A percentile compares a stretch with the other conserved stretches of the same genome.
These are phyloP conservation scores for Eupithecia centaureata DNA, from an alignment of 2,888 invertebrate species.

Conservation along the genomic window DNA sequence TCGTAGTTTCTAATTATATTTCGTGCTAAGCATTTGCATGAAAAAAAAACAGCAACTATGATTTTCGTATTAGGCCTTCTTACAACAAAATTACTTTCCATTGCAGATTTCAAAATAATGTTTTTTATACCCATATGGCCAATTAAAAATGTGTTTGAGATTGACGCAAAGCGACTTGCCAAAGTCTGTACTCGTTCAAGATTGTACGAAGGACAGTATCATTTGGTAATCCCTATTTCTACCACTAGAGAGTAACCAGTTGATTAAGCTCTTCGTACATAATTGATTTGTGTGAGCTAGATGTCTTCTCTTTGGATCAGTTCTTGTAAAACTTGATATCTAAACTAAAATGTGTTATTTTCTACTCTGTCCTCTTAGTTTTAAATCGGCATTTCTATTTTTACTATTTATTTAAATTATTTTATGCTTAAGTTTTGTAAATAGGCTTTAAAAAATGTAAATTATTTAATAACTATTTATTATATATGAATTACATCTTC, in stretches of 20 bases:
- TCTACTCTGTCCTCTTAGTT: constrained; percentile 14
- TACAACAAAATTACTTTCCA: neutral
- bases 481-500: neutral
- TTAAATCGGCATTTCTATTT: constrained; percentile 40
- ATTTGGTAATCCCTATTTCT: too few relatives aligned
- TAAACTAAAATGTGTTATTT: neutral
- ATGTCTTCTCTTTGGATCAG: too few relatives aligned
- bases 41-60: too few relatives aligned
- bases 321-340: neutral
- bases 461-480: constrained; percentile 68
- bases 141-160: neutral
- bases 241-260: too few relatives aligned
- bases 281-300: too few relatives aligned
- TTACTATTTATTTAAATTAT: constrained; percentile 45
- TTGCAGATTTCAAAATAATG: neutral
- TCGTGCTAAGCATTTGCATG: too few relatives aligned
- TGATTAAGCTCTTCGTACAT: too few relatives aligned
- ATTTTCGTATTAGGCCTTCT: too few relatives aligned
- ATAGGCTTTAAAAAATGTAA: constrained; percentile 75
- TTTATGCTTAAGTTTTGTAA: constrained; percentile 70
- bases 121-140: neutral
- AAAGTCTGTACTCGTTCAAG: too few relatives aligned
- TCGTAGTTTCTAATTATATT: too few relatives aligned
- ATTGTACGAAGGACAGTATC: too few relatives aligned
- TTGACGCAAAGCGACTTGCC: too few relatives aligned